Evolutionary conservation across 2,797 vertebrate species (phyloP).

Genomic region (Gallinago solitaria): DNA sequence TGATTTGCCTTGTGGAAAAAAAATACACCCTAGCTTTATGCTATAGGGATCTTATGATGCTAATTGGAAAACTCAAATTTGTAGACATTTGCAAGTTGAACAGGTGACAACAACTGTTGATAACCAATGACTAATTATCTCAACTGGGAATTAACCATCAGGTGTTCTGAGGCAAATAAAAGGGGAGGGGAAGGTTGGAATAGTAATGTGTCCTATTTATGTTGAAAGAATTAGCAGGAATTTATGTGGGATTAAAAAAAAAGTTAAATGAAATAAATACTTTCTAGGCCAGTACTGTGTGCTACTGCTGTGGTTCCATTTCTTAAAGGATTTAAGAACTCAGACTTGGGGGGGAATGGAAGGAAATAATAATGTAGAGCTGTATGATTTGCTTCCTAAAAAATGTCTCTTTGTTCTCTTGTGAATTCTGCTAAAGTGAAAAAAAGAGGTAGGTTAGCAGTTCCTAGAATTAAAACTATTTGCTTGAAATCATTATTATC

Average conservation of each 20-base stretch:
- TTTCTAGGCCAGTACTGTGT: not conserved
- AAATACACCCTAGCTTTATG: not conserved
- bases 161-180: conserved; percentile 45
- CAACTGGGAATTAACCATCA: conserved; percentile 36
- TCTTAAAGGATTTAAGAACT: not conserved
- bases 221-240: not conserved
- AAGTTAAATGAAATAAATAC: not conserved
- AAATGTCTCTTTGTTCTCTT: not conserved
- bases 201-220: conserved; percentile 7
- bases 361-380: conserved; percentile 1
- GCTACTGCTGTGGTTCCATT: not conserved
- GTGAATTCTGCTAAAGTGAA: not conserved
- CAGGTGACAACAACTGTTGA: conserved; percentile 57
- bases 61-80: conserved; percentile 60
- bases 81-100: conserved; percentile 46
- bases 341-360: not conserved
- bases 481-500: not conserved
- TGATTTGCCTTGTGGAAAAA: conserved; percentile 25
- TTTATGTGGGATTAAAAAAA: not conserved
- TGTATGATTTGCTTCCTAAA: not conserved
- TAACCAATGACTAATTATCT: conserved; percentile 57
- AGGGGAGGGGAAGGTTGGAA: not conserved
- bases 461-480: not conserved
- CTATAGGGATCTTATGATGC: not conserved
- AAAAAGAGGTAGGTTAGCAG: not conserved